A percentile compares a stretch with the other conserved stretches of the same genome.
Conservation (phyloP, 2,113 vertebrate species). For the Pterocles orientalis region DNA sequence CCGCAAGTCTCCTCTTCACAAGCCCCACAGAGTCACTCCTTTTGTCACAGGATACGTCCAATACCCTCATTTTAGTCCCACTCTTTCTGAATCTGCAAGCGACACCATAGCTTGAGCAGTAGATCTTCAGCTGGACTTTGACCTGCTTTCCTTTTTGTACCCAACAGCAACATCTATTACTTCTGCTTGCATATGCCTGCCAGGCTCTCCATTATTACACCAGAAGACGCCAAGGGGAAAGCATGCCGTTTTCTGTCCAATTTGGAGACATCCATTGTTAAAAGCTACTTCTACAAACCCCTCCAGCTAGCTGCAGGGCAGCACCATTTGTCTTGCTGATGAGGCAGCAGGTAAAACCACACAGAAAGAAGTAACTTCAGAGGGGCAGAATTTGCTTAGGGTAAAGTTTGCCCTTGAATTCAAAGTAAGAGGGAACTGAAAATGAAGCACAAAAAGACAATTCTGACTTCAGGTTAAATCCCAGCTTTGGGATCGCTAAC, state of each 20-base stretch:
- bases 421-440: neutral
- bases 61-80: neutral
- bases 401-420: neutral
- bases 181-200: neutral
- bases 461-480: neutral
- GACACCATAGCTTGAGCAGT: rapidly evolving
- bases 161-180: neutral
- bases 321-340: neutral
- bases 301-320: conserved; percentile 13
- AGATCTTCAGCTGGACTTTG: neutral
- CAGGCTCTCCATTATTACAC: neutral
- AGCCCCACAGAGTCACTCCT: neutral
- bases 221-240: neutral
- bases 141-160: neutral
- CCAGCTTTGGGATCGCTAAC: neutral
- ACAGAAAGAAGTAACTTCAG: neutral
- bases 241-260: neutral
- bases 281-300: neutral
- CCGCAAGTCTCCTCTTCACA: neutral
- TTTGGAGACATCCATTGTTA: neutral
- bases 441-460: neutral
- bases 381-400: neutral
- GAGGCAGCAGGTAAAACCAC: neutral
- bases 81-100: neutral
- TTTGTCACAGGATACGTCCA: neutral